phyloP scores from a whole-genome alignment of 2,888 invertebrate species.

The Acronicta aceris region DNA sequence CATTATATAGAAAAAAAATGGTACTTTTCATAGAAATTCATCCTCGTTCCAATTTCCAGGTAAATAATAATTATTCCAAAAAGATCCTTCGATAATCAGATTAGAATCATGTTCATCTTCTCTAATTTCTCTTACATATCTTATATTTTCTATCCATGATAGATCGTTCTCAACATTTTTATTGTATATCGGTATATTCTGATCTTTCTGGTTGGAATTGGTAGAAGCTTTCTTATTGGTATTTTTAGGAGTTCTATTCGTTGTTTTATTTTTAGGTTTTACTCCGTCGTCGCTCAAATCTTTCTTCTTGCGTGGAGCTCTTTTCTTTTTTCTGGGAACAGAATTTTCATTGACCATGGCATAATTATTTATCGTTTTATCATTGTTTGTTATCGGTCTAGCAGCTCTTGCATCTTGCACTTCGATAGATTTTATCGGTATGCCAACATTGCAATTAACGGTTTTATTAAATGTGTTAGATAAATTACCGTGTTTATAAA shows the following conservation, averaged over 20 bases:
- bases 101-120: constrained; percentile 65
- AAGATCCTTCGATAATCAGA: constrained; percentile 57
- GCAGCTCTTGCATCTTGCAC: constrained; percentile 6
- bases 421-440: background rate
- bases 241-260: constrained; percentile 1
- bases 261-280: constrained; percentile 15
- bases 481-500: background rate
- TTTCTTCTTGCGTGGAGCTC: constrained; percentile 41
- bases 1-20: too few relatives aligned
- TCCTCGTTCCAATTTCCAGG: constrained; percentile 66
- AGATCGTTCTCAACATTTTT: constrained; percentile 59
- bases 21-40: constrained; percentile 58
- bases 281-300: constrained; percentile 8
- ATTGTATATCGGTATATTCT: constrained; percentile 38
- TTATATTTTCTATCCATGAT: constrained; percentile 77
- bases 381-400: background rate
- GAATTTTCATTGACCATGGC: constrained; percentile 2
- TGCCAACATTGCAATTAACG: too few relatives aligned
- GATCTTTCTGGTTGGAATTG: background rate
- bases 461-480: background rate
- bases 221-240: background rate
- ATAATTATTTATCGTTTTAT: background rate
- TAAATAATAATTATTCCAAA: constrained; percentile 73
- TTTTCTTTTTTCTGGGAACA: constrained; percentile 33
- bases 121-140: constrained; percentile 70